These are phyloP conservation scores for Peromyscus californicus DNA, from an alignment of 2,113 vertebrate genomes.

Conservation along the genomic window DNA sequence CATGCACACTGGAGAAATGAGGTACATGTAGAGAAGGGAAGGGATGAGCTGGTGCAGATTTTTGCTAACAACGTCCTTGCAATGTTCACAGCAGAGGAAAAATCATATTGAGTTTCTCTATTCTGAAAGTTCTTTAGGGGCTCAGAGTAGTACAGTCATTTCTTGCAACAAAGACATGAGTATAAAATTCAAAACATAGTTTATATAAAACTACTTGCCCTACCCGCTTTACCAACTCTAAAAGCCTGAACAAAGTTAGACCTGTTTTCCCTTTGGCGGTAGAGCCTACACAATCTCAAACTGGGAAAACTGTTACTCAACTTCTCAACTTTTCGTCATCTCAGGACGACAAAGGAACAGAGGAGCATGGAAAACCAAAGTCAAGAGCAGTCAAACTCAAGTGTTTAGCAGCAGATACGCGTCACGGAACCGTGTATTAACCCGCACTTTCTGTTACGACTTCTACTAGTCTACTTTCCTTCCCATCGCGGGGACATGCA, in stretches of 20 bases:
- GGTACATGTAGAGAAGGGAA: background rate
- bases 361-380: background rate
- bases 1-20: background rate
- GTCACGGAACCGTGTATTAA: background rate
- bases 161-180: background rate
- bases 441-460: background rate
- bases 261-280: background rate
- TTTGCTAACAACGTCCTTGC: background rate
- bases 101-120: background rate
- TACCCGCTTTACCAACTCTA: background rate
- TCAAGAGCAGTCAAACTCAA: background rate
- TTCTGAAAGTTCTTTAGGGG: background rate
- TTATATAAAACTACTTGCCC: background rate
- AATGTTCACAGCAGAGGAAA: background rate
- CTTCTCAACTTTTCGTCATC: background rate
- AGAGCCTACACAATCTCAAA: background rate
- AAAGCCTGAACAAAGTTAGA: background rate
- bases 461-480: background rate
- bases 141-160: background rate
- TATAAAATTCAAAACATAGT: background rate
- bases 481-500: background rate
- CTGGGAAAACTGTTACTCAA: background rate
- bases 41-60: background rate
- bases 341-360: background rate
- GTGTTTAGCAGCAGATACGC: background rate